Conservation (phyloP, 2,113 vertebrate species). For the Cygnus atratus region DNA sequence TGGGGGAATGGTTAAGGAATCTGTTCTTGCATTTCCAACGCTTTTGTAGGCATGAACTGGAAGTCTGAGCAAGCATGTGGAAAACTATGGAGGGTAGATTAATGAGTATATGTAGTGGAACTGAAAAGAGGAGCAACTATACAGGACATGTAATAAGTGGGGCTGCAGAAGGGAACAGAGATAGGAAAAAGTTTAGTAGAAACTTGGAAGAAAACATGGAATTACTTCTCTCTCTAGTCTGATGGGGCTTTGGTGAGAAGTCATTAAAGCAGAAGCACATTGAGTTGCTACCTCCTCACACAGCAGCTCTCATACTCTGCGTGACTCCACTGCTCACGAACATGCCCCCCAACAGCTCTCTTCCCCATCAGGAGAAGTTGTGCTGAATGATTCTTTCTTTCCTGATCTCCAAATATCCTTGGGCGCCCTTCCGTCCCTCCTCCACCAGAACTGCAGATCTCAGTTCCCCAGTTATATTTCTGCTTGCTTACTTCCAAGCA, state of each 20-base stretch:
- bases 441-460: neutral
- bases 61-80: neutral
- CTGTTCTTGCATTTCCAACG: neutral
- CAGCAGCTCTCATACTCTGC: neutral
- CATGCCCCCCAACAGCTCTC: neutral
- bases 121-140: neutral
- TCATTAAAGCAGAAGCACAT: neutral
- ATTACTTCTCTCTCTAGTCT: neutral
- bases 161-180: neutral
- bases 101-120: neutral
- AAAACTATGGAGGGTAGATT: neutral
- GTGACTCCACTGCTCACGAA: neutral
- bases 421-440: neutral
- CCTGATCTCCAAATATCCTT: neutral
- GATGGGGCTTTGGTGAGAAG: neutral
- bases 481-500: neutral
- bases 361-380: neutral
- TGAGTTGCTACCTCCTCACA: neutral
- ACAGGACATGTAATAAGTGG: fast-evolving
- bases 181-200: neutral
- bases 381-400: neutral
- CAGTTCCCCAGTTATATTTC: neutral
- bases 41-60: neutral
- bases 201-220: neutral
- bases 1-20: neutral